Conservation (phyloP, 2,113 vertebrate genomes). For the Genyomyrus donnyi region DNA sequence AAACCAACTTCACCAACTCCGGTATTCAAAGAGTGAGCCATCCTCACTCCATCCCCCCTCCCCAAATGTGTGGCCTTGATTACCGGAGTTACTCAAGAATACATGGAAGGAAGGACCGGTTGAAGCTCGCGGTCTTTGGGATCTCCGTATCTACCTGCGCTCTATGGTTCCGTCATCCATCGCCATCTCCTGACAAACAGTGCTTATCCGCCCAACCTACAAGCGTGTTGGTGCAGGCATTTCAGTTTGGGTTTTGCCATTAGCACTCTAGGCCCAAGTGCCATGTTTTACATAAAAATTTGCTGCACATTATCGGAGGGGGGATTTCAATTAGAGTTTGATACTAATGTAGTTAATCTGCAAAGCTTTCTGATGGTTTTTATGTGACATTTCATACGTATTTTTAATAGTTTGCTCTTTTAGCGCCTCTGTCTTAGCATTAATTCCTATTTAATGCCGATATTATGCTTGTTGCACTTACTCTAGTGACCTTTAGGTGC, state of each 20-base stretch:
- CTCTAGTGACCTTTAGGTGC: constrained; percentile 17
- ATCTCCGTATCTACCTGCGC: constrained; percentile 34
- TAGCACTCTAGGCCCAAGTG: constrained; percentile 7
- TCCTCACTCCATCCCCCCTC: constrained; percentile 31
- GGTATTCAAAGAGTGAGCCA: constrained; percentile 67
- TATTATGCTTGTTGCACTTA: constrained; percentile 26
- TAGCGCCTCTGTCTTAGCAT: constrained; percentile 5
- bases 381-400: constrained; percentile 10
- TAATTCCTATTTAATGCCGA: constrained; percentile 21
- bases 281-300: background rate
- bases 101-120: background rate
- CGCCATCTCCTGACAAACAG: constrained; percentile 21
- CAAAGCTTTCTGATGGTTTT: constrained; percentile 1
- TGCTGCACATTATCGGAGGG: background rate
- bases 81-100: constrained; percentile 5
- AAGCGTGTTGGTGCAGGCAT: constrained; percentile 8
- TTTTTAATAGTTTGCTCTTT: constrained; percentile 18
- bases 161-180: background rate
- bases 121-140: constrained; percentile 43
- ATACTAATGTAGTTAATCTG: background rate
- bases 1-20: constrained; percentile 73
- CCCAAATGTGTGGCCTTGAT: constrained; percentile 25
- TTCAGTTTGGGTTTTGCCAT: constrained; percentile 2
- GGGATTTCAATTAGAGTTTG: background rate
- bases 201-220: constrained; percentile 39